phyloP scores from a whole-genome alignment of 2,888 invertebrate species.

The Acrobasis consociella region DNA sequence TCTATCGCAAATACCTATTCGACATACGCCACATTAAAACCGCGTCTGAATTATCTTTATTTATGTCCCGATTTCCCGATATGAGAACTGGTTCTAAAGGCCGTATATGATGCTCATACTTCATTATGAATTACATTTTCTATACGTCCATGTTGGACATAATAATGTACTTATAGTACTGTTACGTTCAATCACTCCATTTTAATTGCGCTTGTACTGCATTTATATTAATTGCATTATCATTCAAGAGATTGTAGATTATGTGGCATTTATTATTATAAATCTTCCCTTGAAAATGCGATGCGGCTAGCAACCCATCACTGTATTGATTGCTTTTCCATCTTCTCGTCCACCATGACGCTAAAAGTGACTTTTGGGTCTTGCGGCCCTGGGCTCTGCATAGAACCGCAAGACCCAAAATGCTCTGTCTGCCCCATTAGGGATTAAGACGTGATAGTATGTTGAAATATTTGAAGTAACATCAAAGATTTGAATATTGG shows the following conservation, averaged over 20 bases:
- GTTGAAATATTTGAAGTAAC: too few relatives aligned
- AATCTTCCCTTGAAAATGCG: too few relatives aligned
- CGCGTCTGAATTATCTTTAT: slow-evolving; percentile 8
- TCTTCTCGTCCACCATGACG: too few relatives aligned
- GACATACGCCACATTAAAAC: slow-evolving; percentile 10
- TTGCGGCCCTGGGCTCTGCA: too few relatives aligned
- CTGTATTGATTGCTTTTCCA: too few relatives aligned
- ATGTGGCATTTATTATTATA: neutral
- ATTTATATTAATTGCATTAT: neutral
- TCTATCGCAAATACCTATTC: neutral
- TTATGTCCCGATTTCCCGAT: slow-evolving; percentile 21
- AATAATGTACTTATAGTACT: neutral
- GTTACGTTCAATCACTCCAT: slow-evolving; percentile 1
- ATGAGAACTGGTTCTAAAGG: slow-evolving; percentile 19
- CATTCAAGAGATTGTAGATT: neutral
- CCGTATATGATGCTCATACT: slow-evolving; percentile 15
- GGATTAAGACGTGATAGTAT: too few relatives aligned
- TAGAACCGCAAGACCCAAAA: too few relatives aligned
- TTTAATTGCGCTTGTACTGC: neutral
- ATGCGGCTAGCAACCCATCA: too few relatives aligned
- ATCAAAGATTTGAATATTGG: too few relatives aligned
- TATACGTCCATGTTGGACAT: slow-evolving; percentile 1
- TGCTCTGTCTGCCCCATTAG: too few relatives aligned
- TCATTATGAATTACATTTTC: slow-evolving; percentile 12
- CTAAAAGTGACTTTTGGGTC: too few relatives aligned